Conservation (phyloP, 1,140 invertebrate species). For the Drepana arcuata region DNA sequence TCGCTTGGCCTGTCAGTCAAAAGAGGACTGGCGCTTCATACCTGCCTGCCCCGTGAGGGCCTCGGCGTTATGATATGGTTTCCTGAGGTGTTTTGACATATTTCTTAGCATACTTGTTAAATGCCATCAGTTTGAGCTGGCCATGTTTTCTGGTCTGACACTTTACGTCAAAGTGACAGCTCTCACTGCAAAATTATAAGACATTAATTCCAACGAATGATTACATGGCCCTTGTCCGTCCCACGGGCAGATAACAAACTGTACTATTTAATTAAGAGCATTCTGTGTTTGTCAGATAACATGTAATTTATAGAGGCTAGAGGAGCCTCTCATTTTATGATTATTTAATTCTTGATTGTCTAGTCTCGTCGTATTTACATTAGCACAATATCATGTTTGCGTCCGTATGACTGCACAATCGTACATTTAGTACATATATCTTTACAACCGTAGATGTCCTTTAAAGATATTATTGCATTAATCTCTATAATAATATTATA, state of each 20-base stretch:
- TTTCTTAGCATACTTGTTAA: no score
- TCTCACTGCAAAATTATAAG: no score
- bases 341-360: conserved; percentile 47
- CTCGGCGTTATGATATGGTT: no score
- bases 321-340: conserved; percentile 52
- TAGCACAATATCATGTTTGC: conserved; percentile 22
- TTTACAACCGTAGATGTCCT: conserved; percentile 22
- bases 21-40: no score
- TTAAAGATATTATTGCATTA: conserved; percentile 9
- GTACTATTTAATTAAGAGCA: conserved; percentile 49
- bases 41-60: no score
- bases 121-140: no score
- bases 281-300: conserved; percentile 50
- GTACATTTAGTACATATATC: conserved; percentile 9
- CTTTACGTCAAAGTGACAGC: no score
- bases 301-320: conserved; percentile 57
- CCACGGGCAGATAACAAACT: conserved; percentile 49
- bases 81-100: no score
- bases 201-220: no score
- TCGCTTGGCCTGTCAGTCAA: no score
- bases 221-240: no score
- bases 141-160: no score
- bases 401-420: conserved; percentile 25
- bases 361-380: conserved; percentile 33
- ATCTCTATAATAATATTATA: conserved; percentile 23